Conservation (phyloP, 2,797 vertebrate genomes). For the Polyboroides typus region DNA sequence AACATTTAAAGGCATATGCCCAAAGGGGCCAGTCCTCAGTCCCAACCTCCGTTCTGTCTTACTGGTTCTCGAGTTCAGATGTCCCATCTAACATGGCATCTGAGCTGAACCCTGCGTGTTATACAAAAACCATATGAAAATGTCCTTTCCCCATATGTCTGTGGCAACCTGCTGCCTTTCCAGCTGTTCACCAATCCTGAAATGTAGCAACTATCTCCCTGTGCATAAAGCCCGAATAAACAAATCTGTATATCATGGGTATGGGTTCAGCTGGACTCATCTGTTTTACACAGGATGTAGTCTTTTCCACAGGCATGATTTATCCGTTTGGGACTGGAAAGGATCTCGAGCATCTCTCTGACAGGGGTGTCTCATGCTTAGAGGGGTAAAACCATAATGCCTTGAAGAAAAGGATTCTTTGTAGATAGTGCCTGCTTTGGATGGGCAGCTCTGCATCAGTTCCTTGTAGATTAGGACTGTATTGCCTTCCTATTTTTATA, state of each 20-base stretch:
- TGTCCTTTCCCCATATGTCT: background rate
- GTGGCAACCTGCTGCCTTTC: constrained; percentile 6
- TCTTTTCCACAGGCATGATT: background rate
- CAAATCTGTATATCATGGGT: background rate
- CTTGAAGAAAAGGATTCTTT: background rate
- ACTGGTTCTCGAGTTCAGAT: background rate
- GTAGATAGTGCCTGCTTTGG: background rate
- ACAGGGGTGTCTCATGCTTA: background rate
- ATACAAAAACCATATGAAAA: background rate
- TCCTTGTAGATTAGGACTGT: background rate
- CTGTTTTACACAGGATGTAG: background rate
- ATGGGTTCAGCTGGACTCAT: background rate
- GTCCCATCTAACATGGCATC: background rate
- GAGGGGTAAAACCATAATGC: background rate
- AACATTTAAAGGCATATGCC: background rate
- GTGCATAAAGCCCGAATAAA: background rate
- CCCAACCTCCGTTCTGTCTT: background rate
- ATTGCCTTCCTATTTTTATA: background rate
- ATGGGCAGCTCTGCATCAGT: background rate
- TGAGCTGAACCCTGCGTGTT: background rate
- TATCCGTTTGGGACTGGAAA: background rate
- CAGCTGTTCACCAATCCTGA: background rate
- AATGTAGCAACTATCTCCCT: background rate
- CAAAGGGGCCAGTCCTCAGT: background rate
- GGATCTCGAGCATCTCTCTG: background rate